phyloP scores from a whole-genome alignment of 2,888 invertebrate species.

The Eustalomyia histrio region DNA sequence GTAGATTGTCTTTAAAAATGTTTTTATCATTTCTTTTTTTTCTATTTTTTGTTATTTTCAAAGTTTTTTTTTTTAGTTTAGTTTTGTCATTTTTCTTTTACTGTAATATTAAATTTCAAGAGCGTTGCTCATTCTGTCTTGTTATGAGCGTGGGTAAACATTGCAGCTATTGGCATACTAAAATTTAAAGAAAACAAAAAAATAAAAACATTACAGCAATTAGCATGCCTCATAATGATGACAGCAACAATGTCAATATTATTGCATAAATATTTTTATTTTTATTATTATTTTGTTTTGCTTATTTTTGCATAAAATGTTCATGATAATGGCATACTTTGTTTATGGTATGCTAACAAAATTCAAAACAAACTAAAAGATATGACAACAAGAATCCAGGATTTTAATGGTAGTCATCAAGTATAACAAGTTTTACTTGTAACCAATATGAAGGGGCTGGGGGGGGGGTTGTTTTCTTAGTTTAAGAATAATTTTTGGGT shows the following conservation, averaged over 20 bases:
- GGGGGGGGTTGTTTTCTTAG: too few species aligned
- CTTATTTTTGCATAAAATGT: constrained; percentile 24
- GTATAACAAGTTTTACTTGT: too few species aligned
- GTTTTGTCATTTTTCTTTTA: background rate
- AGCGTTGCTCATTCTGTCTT: constrained; percentile 53
- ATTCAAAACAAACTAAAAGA: background rate
- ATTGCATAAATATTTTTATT: constrained; percentile 58
- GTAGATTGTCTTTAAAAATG: constrained; percentile 46
- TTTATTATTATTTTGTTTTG: constrained; percentile 22
- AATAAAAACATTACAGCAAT: constrained; percentile 45
- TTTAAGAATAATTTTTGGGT: too few species aligned
- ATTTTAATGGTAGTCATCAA: too few species aligned
- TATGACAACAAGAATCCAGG: too few species aligned
- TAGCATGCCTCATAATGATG: constrained; percentile 53
- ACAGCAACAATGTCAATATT: constrained; percentile 63
- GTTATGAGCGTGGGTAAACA: constrained; percentile 59
- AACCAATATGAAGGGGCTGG: too few species aligned
- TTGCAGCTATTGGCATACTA: constrained; percentile 44
- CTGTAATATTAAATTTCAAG: constrained; percentile 61
- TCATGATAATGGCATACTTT: constrained; percentile 8
- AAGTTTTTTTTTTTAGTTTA: background rate
- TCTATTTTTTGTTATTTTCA: constrained; percentile 6
- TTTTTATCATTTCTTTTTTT: constrained; percentile 32
- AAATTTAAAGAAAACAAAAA: constrained; percentile 12
- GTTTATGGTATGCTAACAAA: background rate